Evolutionary conservation across 2,797 vertebrate species (phyloP).

Genomic region (Chaenodraco wilsoni): DNA sequence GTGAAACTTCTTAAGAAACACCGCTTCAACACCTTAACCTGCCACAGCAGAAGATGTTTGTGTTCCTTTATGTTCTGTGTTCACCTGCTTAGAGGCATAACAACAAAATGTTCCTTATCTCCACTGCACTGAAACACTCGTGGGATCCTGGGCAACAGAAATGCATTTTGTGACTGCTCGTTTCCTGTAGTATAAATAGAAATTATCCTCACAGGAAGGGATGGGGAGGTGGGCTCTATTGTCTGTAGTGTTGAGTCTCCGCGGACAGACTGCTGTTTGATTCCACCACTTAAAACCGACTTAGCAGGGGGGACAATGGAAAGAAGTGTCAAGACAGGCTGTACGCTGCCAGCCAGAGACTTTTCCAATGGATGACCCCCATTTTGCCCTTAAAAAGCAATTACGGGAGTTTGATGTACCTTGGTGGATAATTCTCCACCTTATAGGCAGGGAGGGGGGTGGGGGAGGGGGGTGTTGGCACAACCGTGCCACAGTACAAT

Average conservation of each 20-base stretch:
- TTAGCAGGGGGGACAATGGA: conserved; percentile 37
- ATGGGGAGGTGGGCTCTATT: conserved; percentile 34
- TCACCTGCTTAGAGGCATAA: conserved; percentile 24
- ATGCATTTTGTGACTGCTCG: conserved; percentile 29
- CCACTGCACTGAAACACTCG: conserved; percentile 27
- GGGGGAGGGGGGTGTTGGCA: neutral
- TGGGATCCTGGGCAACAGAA: conserved; percentile 24
- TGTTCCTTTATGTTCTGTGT: neutral
- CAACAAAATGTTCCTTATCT: conserved; percentile 40
- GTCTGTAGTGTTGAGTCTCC: conserved; percentile 35
- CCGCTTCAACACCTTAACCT: neutral
- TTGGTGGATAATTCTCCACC: conserved; percentile 46
- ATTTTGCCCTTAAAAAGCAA: conserved; percentile 58
- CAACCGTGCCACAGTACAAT: conserved; percentile 26
- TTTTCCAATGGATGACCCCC: conserved; percentile 33
- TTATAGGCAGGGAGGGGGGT: conserved; percentile 17
- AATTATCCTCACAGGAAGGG: conserved; percentile 27
- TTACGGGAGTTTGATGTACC: conserved; percentile 52
- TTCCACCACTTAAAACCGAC: conserved; percentile 31
- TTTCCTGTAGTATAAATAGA: conserved; percentile 56
- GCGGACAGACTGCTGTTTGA: conserved; percentile 35
- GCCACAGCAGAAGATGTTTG: neutral
- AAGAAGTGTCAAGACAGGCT: conserved; percentile 25
- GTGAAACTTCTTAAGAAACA: too few species aligned
- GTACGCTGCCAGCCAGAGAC: conserved; percentile 22